phyloP scores from a whole-genome alignment of 2,113 vertebrate genomes.

The Sinocyclocheilus grahami region DNA sequence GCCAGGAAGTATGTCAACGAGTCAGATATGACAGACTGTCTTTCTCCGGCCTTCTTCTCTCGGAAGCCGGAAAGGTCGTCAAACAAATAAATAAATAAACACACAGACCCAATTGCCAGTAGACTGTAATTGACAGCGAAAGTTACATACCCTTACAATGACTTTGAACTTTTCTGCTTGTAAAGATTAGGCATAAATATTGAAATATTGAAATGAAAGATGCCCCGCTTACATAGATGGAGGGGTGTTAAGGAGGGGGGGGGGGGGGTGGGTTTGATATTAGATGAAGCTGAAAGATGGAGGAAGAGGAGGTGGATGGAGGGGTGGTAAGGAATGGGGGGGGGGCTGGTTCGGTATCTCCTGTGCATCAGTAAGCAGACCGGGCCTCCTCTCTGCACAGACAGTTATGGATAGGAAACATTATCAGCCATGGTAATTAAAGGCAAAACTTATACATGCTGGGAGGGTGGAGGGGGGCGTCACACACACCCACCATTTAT shows the following conservation, averaged over 20 bases:
- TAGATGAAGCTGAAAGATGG: too few species aligned
- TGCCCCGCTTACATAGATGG: conserved; percentile 68
- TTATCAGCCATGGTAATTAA: conserved; percentile 89
- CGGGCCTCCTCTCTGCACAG: conserved; percentile 82
- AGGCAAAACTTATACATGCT: conserved; percentile 89
- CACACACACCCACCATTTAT: conserved; percentile 83
- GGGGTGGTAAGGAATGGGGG: conserved; percentile 53
- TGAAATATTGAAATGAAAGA: conserved; percentile 89
- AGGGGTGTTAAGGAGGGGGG: conserved; percentile 53
- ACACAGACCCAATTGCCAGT: conserved; percentile 1
- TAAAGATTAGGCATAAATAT: conserved; percentile 82
- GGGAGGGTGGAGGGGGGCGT: conserved; percentile 73
- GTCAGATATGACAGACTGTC: conserved; percentile 29
- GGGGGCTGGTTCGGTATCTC: conserved; percentile 62
- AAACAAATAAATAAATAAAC: conserved; percentile 46
- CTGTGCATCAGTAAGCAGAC: conserved; percentile 87
- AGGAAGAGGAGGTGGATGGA: conserved; percentile 71
- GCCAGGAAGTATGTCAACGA: neutral
- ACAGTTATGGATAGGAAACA: conserved; percentile 93
- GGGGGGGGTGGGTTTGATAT: too few species aligned
- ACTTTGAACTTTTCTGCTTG: conserved; percentile 81
- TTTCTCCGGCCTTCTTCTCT: conserved; percentile 15
- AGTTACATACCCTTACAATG: conserved; percentile 82
- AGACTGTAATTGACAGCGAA: conserved; percentile 59
- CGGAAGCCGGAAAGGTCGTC: neutral